Conservation (phyloP, 1,140 invertebrate species). For the Ladona fulva region DNA sequence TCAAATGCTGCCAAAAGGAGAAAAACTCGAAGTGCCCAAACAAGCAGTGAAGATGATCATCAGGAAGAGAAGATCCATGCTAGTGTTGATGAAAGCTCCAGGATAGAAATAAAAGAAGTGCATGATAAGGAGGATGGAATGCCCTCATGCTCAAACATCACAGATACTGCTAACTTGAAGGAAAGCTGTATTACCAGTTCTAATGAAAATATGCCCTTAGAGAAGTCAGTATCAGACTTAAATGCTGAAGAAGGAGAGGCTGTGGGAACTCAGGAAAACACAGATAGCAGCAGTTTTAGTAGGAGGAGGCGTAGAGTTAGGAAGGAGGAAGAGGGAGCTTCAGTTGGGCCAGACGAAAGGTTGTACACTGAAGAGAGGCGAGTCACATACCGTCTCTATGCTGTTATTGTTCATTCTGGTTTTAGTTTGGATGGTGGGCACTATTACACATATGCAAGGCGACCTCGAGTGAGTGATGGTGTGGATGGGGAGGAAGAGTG, state of each 20-base stretch:
- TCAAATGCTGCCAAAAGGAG: not conserved
- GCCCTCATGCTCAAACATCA: not conserved
- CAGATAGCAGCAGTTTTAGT: conserved; percentile 7
- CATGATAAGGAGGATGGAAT: not conserved
- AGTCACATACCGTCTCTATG: conserved; percentile 57
- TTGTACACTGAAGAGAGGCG: conserved; percentile 14
- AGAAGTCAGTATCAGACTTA: not conserved
- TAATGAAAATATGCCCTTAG: not conserved
- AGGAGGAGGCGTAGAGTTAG: not conserved
- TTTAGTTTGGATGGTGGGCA: conserved; percentile 74
- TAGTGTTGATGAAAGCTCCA: not conserved
- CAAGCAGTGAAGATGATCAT: not conserved
- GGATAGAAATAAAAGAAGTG: not conserved
- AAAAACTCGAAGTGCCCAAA: not conserved
- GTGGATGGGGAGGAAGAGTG: conserved; percentile 52
- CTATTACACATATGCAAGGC: conserved; percentile 70
- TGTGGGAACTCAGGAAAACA: not conserved
- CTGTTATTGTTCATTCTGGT: conserved; percentile 74
- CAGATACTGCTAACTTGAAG: not conserved
- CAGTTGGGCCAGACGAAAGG: not conserved
- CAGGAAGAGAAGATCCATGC: not conserved
- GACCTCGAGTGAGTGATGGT: not conserved
- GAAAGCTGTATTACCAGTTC: not conserved
- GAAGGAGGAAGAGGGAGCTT: not conserved
- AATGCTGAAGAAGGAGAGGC: not conserved